Evolutionary conservation across 2,797 vertebrate genomes (phyloP), one percentile per base, ranked within the genome.

Genomic region (Rousettus madagascariensis): DNA sequence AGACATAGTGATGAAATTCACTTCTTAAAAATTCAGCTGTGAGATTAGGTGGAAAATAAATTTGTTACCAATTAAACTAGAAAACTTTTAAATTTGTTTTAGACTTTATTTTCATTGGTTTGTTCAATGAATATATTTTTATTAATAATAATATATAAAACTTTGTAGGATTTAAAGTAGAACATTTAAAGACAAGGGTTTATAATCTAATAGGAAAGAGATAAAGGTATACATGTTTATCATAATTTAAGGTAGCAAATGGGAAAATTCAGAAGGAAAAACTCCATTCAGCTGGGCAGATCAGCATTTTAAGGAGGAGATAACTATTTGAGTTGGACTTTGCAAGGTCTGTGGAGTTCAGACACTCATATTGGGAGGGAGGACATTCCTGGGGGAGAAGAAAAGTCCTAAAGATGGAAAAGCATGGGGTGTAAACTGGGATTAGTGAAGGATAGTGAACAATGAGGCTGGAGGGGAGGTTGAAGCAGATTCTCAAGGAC

Each of bases 101-200:
- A 86, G 51, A 51, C 7, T 71, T 89, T 82, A 66, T 69, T 90
- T 94, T 61, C 24, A 71, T 79, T 80, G 36, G 4, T 80, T 51
- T 93, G n/a, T 68, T 82, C 6, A 51, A 33, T 41, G 41, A 83
- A 49, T 89, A 46, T 82, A 49, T 92, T 94, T 96, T 87, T 79
- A 59, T 94, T 90, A 80, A 41, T 16, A 87, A 51, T 43, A 87
- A 19, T 55, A 19, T n/a, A 43, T 94, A 71, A 95, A 77, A 94
- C 57, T 46, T 38, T 66, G 4, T 61, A 17, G 24, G 5, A 30
- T 66, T 65, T 61, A 93, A 94, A 88, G 33, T 38, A 75, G 71
- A 86, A 24, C 12, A 17, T 41, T 71, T 20, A 69, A 75, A 95
- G 22, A 41, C 30, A 55, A 78, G n/a, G 6, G 28, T 59, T 91